Evolutionary conservation across 2,888 invertebrate species (phyloP).

Genomic region (Megaustenia siamemsis): DNA sequence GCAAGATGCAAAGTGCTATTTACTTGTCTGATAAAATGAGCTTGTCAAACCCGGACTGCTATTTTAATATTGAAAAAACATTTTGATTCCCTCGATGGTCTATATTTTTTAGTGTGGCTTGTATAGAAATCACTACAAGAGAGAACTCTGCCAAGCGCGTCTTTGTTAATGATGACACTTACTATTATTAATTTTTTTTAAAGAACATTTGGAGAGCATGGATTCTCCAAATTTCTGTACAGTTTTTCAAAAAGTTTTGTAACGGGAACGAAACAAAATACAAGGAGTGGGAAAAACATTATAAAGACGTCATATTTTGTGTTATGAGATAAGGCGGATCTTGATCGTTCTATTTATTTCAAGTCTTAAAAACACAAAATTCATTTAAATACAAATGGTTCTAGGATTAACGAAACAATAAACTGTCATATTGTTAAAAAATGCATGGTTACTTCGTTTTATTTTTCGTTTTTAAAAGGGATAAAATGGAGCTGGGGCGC

Average conservation of each 20-base stretch:
- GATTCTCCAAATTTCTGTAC: no score
- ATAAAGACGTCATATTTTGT: not conserved
- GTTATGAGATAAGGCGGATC: not conserved
- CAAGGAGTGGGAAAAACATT: not conserved
- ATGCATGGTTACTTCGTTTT: no score
- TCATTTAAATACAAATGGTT: not conserved
- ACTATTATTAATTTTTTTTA: no score
- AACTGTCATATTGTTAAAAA: not conserved
- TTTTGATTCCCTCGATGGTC: no score
- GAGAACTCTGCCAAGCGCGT: no score
- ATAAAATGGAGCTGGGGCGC: not conserved
- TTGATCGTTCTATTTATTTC: not conserved
- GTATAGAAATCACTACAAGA: no score
- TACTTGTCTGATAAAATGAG: not conserved
- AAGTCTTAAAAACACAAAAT: not conserved
- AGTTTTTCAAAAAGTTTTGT: no score
- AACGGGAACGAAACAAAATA: not conserved
- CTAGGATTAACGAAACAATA: not conserved
- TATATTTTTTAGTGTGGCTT: no score
- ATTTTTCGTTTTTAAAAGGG: no score
- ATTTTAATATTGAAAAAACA: not conserved
- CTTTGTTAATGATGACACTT: no score
- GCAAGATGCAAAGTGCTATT: not conserved
- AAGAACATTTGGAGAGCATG: no score
- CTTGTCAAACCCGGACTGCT: not conserved